A percentile compares a stretch with the other conserved stretches of the same genome.
Conservation (phyloP, 2,113 vertebrate genomes). For the Gambusia affinis region DNA sequence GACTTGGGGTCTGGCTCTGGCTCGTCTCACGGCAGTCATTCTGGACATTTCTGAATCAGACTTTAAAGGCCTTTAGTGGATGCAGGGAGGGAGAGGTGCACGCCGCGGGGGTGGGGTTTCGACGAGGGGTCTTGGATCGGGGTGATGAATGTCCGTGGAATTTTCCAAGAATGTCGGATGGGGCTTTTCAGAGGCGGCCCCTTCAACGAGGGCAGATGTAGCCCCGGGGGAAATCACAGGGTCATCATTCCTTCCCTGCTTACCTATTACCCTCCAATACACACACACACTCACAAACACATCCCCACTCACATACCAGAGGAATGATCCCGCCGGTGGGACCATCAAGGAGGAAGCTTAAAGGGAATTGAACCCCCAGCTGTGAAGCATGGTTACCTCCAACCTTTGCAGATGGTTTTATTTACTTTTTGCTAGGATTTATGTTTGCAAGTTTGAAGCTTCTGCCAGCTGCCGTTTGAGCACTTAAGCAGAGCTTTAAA, state of each 20-base stretch:
- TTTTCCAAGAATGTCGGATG: slow-evolving; percentile 67
- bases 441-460: slow-evolving; percentile 39
- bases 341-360: slow-evolving; percentile 34
- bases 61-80: slow-evolving; percentile 36
- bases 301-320: slow-evolving; percentile 39
- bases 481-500: slow-evolving; percentile 33
- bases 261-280: slow-evolving; percentile 48
- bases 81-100: slow-evolving; percentile 24
- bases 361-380: slow-evolving; percentile 50
- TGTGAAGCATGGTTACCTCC: slow-evolving; percentile 34
- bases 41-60: slow-evolving; percentile 57
- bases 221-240: slow-evolving; percentile 68
- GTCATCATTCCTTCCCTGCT: slow-evolving; percentile 67
- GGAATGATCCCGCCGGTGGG: slow-evolving; percentile 25
- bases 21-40: slow-evolving; percentile 63
- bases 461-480: slow-evolving; percentile 26
- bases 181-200: slow-evolving; percentile 52
- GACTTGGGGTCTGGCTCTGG: slow-evolving; percentile 22
- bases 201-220: slow-evolving; percentile 64
- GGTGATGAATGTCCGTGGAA: slow-evolving; percentile 64
- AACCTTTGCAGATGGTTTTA: slow-evolving; percentile 62
- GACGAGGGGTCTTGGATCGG: slow-evolving; percentile 42
- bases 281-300: slow-evolving; percentile 23
- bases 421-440: slow-evolving; percentile 61
- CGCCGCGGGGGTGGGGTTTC: slow-evolving; percentile 9